Conservation (phyloP, 2,797 vertebrate genomes). For the Catamblyrhynchus diadema region DNA sequence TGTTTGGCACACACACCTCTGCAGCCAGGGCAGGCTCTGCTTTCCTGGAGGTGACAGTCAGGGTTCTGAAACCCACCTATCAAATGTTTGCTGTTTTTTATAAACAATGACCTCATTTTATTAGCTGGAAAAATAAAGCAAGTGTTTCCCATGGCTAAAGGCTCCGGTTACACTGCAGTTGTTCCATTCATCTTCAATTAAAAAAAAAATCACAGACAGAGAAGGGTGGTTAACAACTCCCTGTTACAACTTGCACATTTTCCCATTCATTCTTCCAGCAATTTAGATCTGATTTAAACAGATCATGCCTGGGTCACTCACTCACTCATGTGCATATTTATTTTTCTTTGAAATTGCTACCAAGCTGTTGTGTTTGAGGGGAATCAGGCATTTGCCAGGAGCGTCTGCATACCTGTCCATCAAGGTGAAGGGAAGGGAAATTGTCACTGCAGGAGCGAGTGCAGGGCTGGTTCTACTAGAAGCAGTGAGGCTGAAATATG, state of each 20-base stretch:
- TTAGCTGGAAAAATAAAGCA: not conserved
- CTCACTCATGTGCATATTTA: fast-evolving
- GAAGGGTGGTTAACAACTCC: not conserved
- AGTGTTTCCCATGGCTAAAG: not conserved
- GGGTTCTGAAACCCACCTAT: not conserved
- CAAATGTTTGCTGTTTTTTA: not conserved
- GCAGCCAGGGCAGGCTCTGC: not conserved
- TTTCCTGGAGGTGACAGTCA: not conserved
- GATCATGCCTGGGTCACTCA: not conserved
- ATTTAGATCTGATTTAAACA: not conserved
- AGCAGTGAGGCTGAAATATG: not conserved
- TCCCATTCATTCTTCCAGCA: not conserved
- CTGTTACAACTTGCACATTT: not conserved
- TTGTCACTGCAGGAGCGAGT: not conserved
- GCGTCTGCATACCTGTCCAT: constrained; percentile 14
- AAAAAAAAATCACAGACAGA: not conserved
- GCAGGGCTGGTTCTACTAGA: not conserved
- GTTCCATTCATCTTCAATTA: not conserved
- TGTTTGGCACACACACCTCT: not conserved
- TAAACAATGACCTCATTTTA: constrained; percentile 3
- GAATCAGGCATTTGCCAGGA: constrained; percentile 15
- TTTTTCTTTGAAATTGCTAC: not conserved
- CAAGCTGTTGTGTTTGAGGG: not conserved
- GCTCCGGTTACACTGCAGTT: constrained; percentile 49
- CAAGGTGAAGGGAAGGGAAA: not conserved